Percentiles rank a stretch among this genome's conserved stretches.
phyloP scores from a whole-genome alignment of 2,888 invertebrate genomes.

The Autographa pulchrina region DNA sequence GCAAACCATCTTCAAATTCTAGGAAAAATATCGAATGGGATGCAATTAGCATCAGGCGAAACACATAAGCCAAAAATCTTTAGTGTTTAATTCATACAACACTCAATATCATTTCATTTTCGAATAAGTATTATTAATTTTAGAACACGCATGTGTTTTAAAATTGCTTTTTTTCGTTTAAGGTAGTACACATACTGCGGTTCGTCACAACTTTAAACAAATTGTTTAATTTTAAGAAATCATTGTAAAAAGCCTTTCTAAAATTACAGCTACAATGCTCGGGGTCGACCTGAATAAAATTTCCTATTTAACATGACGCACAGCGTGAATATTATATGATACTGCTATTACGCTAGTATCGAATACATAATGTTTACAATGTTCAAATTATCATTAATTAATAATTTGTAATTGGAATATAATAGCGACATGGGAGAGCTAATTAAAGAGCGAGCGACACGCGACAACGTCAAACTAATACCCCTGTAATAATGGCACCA shows the following conservation, averaged over 20 bases:
- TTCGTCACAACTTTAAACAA: slow-evolving; percentile 20
- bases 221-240: slow-evolving; percentile 7
- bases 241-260: slow-evolving; percentile 31
- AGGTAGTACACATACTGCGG: not conserved
- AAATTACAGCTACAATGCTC: slow-evolving; percentile 26
- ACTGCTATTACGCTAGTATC: slow-evolving; percentile 13
- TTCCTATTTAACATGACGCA: slow-evolving; percentile 13
- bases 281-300: slow-evolving; percentile 27
- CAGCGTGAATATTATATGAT: slow-evolving; percentile 15
- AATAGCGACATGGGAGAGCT: slow-evolving; percentile 45
- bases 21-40: slow-evolving; percentile 20
- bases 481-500: slow-evolving; percentile 90
- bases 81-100: slow-evolving; percentile 9
- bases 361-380: slow-evolving; percentile 24
- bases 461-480: slow-evolving; percentile 83
- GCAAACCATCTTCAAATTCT: slow-evolving; percentile 14
- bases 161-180: slow-evolving; percentile 15
- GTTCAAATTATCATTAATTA: slow-evolving; percentile 35
- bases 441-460: slow-evolving; percentile 76
- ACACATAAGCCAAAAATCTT: slow-evolving; percentile 12
- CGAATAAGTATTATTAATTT: not conserved
- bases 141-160: not conserved
- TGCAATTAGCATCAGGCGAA: slow-evolving; percentile 26
- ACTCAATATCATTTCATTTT: slow-evolving; percentile 9
- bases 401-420: slow-evolving; percentile 49